Evolutionary conservation across 2,888 invertebrate genomes (phyloP).

Genomic region (Chydorus sphaericus): DNA sequence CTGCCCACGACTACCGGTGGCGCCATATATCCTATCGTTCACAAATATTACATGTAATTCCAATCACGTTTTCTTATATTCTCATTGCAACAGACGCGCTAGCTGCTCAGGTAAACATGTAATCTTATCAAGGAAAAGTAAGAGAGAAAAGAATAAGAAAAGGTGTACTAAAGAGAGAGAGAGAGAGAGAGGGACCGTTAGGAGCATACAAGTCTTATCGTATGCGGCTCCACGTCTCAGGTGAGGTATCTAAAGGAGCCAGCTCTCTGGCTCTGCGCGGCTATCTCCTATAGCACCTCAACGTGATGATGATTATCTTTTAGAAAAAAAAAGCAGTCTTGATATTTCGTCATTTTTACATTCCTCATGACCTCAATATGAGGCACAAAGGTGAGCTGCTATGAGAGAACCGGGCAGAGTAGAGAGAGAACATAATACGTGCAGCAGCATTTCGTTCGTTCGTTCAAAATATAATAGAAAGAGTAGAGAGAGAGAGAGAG

Average conservation of each 20-base stretch:
- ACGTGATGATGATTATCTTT: neutral
- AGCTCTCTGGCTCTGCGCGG: neutral
- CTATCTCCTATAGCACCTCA: neutral
- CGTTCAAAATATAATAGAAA: no score
- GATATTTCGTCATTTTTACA: neutral
- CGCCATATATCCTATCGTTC: slow-evolving; percentile 1
- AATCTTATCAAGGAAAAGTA: neutral
- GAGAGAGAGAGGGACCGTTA: neutral
- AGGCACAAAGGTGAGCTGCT: no score
- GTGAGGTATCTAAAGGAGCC: neutral
- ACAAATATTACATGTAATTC: no score
- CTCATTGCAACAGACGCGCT: no score
- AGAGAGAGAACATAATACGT: no score
- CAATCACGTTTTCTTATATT: no score
- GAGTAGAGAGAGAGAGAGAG: neutral
- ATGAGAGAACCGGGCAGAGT: no score
- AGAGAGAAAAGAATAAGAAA: neutral
- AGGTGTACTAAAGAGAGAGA: neutral
- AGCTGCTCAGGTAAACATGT: no score
- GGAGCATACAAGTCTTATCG: slow-evolving; percentile 8
- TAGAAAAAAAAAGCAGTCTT: no score
- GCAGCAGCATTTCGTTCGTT: no score
- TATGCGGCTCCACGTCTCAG: neutral
- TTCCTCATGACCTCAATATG: no score
- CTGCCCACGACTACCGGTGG: neutral